phyloP scores from a whole-genome alignment of 2,797 vertebrate genomes.

The Enteromius radiatus region DNA sequence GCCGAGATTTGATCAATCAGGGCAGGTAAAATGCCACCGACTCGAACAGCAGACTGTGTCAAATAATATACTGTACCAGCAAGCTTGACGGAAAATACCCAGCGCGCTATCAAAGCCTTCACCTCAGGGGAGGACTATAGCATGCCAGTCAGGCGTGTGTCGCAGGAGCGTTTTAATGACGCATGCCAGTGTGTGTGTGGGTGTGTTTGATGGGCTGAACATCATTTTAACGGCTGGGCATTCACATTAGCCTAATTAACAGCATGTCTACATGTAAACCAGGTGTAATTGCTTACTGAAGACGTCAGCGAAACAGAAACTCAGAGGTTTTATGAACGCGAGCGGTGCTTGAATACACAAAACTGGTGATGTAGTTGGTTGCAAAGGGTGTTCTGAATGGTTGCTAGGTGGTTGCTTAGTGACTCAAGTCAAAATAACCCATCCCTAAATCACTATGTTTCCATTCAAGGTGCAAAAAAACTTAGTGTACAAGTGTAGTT shows the following conservation, averaged over 20 bases:
- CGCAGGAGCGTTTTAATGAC: neutral
- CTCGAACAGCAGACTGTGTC: slow-evolving; percentile 25
- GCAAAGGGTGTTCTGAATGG: neutral
- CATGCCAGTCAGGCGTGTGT: neutral
- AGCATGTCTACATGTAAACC: slow-evolving; percentile 6
- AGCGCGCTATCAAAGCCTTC: neutral
- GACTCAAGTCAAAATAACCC: neutral
- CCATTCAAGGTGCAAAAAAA: neutral
- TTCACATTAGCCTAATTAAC: slow-evolving; percentile 16
- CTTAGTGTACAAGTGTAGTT: neutral
- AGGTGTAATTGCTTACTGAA: slow-evolving; percentile 14
- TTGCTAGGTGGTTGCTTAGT: neutral
- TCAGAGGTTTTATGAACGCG: neutral
- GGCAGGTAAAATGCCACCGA: slow-evolving; percentile 36
- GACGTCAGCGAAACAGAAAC: neutral
- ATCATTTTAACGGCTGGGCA: slow-evolving; percentile 5
- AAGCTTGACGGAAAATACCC: slow-evolving; percentile 2
- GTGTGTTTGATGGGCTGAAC: slow-evolving; percentile 19
- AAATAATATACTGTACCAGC: slow-evolving; percentile 11
- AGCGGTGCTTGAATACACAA: neutral
- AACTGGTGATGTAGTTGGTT: neutral
- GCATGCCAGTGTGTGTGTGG: neutral
- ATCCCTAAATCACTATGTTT: neutral
- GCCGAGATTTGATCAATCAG: slow-evolving; percentile 33
- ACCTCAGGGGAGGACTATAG: neutral